These are phyloP conservation scores for Drosophila ironensis DNA, from an alignment of 1,140 invertebrate genomes.

Conservation along the genomic window DNA sequence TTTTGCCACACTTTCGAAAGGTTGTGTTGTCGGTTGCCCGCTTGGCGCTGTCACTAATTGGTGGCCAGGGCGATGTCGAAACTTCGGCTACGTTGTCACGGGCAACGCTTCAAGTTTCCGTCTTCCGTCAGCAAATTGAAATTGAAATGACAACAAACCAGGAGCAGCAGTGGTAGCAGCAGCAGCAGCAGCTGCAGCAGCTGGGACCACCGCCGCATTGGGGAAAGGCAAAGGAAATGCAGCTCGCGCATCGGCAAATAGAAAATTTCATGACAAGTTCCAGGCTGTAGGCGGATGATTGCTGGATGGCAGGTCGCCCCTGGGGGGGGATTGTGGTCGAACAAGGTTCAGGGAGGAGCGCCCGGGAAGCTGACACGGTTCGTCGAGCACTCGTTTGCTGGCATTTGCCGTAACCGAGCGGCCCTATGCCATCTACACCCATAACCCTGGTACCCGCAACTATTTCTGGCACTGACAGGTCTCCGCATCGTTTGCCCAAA, in stretches of 20 bases:
- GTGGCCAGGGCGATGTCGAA: conserved; percentile 44
- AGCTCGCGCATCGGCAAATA: conserved; percentile 43
- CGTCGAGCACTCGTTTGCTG: conserved; percentile 2
- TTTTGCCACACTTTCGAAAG: conserved; percentile 46
- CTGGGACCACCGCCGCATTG: too few relatives aligned
- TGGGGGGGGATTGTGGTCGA: not conserved
- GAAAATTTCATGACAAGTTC: conserved; percentile 40
- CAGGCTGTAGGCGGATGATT: conserved; percentile 5
- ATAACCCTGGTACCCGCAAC: not conserved
- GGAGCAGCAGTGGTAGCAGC: conserved; percentile 1
- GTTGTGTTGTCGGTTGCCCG: conserved; percentile 2
- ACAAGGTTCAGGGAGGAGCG: not conserved
- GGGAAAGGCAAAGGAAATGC: conserved; percentile 59
- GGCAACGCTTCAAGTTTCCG: conserved; percentile 52
- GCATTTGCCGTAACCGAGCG: too few relatives aligned
- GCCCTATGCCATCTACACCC: not conserved
- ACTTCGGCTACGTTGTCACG: conserved; percentile 52
- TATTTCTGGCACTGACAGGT: conserved; percentile 36
- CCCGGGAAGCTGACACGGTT: conserved; percentile 15
- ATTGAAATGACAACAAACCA: conserved; percentile 60
- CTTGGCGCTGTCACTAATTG: conserved; percentile 49
- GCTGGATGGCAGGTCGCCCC: not conserved
- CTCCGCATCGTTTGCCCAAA: conserved; percentile 32
- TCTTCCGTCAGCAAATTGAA: conserved; percentile 72
- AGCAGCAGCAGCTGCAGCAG: not conserved